Base-by-base conservation (phyloP, 2,888 invertebrate genomes). In the Megamerina dolium region DNA sequence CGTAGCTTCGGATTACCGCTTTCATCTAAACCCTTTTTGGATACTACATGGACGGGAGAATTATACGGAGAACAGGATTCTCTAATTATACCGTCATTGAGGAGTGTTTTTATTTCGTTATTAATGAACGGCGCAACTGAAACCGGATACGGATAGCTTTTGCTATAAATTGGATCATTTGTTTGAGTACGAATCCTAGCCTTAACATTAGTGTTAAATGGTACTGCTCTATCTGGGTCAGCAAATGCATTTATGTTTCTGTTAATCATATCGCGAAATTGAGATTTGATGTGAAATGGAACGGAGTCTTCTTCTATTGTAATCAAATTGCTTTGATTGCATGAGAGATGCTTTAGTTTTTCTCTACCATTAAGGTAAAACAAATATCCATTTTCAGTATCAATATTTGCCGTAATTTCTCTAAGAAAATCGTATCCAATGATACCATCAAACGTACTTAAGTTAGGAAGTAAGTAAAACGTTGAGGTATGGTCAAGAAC, bases 31-130 rank as follows among this genome's bases (percentile, higher is more conserved):
- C 16, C 27, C 19, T 48, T 45, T 32, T 48, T 45, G 9, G 41
- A 20, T 4, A 46, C 41, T 9, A 46, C 44, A 14, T 41, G 43
- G 21, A 44, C 23, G 10, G 49, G 46, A 19, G 43, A 38, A 23
- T 38, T 46, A 36, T 46, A 49, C 10, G 17, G 34, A 18, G 12
- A 18, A 17, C 18, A 12, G 34, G 3, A 18, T 34, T 6, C 8
- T 23, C 34, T 17, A 34, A 19, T 19, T 13, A 34, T 34, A 26
- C 27, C 37, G 14, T 37, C 23, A 23, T 21, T 13, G 29, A 39
- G 42, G 37, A 33, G 38, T 41, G 6, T 33, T 34, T 43, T 38
- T 19, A 46, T 46, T 45, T 41, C 26, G 37, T 37, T n/a, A 9
- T 35, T 35, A 21, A 50, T 34, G 38, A 41, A 19, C 23, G 32